These are phyloP conservation scores for Peromyscus aztecus DNA, from an alignment of 2,797 vertebrate species.

Conservation along the genomic window DNA sequence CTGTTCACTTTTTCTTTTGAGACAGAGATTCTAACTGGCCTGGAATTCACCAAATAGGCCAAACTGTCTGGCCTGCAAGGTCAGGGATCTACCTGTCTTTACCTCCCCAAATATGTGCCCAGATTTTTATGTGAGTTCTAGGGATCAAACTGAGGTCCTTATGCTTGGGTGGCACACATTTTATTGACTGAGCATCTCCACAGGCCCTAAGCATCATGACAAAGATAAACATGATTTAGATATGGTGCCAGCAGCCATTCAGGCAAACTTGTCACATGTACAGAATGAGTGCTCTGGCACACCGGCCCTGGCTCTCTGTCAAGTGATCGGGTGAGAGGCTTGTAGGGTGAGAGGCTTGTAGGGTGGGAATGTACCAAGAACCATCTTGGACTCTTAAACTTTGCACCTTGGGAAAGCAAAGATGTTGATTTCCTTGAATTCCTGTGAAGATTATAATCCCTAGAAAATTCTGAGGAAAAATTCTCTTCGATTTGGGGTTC, in stretches of 20 bases:
- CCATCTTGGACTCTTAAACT: neutral
- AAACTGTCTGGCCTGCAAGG: neutral
- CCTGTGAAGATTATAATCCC: neutral
- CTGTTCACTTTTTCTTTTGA: neutral
- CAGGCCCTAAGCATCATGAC: neutral
- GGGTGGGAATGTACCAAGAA: neutral
- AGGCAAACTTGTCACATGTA: neutral
- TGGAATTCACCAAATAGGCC: neutral
- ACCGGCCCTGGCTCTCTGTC: neutral
- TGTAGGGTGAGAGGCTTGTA: too few relatives aligned
- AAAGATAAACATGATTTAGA: neutral
- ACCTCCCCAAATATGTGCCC: neutral
- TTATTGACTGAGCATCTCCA: neutral
- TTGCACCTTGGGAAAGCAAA: neutral
- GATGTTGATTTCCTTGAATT: neutral
- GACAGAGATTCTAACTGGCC: neutral
- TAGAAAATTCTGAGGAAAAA: neutral
- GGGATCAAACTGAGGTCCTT: too few relatives aligned
- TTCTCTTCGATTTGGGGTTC: neutral
- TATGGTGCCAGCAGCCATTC: too few relatives aligned
- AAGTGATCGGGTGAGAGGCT: too few relatives aligned
- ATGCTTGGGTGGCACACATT: too few relatives aligned
- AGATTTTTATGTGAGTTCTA: neutral
- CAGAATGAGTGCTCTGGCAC: neutral
- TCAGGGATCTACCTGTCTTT: neutral